phyloP scores from a whole-genome alignment of 2,797 vertebrate species.

The Echiichthys vipera region DNA sequence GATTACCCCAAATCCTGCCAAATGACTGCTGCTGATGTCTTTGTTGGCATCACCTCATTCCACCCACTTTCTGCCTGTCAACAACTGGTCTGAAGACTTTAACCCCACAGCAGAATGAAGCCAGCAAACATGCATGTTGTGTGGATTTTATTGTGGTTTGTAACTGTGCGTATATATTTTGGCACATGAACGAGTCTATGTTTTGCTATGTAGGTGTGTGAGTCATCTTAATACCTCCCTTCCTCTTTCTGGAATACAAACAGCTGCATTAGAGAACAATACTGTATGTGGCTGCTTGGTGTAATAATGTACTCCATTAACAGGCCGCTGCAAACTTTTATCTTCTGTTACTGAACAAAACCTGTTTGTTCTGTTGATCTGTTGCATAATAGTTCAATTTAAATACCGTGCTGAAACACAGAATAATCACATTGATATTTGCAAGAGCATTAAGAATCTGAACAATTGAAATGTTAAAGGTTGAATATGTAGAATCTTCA shows the following conservation, averaged over 20 bases:
- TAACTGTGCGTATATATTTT: background rate
- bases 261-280: constrained; percentile 16
- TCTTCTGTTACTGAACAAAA: background rate
- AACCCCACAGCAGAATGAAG: background rate
- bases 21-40: no score
- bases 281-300: background rate
- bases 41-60: constrained; percentile 5
- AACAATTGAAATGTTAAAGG: background rate
- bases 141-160: no score
- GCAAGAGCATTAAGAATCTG: background rate
- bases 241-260: constrained; percentile 7
- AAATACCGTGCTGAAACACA: background rate
- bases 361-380: background rate
- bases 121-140: background rate
- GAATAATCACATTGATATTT: background rate
- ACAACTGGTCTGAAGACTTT: background rate
- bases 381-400: background rate
- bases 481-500: no score
- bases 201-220: constrained; percentile 33
- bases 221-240: constrained; percentile 31
- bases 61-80: constrained; percentile 5
- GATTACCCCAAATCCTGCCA: no score
- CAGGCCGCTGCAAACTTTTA: background rate
- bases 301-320: background rate
- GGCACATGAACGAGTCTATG: constrained; percentile 16